Base-by-base conservation (phyloP, 2,797 vertebrate genomes). In the Takifugu ocellatus region DNA sequence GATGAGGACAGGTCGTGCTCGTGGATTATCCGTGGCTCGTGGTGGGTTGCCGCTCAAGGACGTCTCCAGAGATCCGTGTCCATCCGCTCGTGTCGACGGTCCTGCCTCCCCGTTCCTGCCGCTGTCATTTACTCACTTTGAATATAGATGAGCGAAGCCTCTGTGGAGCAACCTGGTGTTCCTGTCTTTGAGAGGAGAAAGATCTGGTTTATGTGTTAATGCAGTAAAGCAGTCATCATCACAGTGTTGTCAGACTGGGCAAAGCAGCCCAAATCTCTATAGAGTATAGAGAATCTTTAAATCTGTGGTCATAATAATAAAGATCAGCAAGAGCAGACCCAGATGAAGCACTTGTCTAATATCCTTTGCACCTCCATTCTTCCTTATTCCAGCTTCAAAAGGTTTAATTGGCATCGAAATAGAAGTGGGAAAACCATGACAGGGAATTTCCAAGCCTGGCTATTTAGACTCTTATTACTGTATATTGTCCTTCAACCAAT, bases 1-100 rank as follows among this genome's bases (percentile, higher is more conserved):
- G 95, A 97, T 97, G 92, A 93, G 83, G 54, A 56, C 21, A 39
- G 59, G 68, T 82, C 68, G 10, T 85, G 72, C 75, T 80, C 31
- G 10, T 80, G 87, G 88, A 90, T 89, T 89, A 90, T 58, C 67
- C 75, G 74, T 59, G 70, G 72, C 70, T 88, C 83, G 84, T 88
- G 66, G 66, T 7, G 7, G 61, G 49, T 74, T 3, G 58, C 56
- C 59, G 17, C 51, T 9, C 10, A 27, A 36, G 59, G 63, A 77
- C 68, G 69, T 83, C 85, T 85, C 84, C 39, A 57, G 84, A 78
- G 83, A 85, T 81, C 54, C 54, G 65, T 61, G 61, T 74, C 73
- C 33, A 33, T 33, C 33, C 33, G 33, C 7, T 33, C 33, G 33
- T 66, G 70, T 83, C 57, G 55, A 44, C 48, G 56, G 29, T 64